Conservation (phyloP, 2,113 vertebrate genomes). For the Desmodus rotundus region DNA sequence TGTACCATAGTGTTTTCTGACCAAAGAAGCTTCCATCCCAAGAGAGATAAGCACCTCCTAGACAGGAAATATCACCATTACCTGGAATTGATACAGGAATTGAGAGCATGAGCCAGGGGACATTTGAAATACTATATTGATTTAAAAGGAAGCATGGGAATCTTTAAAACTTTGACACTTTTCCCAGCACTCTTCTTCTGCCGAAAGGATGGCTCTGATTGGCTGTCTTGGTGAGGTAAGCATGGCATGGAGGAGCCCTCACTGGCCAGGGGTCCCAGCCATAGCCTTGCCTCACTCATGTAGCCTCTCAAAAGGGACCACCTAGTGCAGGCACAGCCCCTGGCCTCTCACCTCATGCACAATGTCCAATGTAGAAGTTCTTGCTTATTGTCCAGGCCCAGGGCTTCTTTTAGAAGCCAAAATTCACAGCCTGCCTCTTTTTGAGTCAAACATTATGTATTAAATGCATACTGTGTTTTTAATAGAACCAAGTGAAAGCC, state of each 20-base stretch:
- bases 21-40: neutral
- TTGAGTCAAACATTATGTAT: neutral
- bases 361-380: neutral
- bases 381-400: neutral
- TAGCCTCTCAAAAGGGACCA: neutral
- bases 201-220: neutral
- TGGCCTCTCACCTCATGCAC: neutral
- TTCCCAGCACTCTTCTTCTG: neutral
- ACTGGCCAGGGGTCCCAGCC: neutral
- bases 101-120: neutral
- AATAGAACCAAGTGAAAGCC: neutral
- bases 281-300: neutral
- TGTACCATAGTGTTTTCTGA: neutral
- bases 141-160: neutral
- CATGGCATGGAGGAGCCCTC: neutral
- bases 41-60: neutral
- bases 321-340: neutral
- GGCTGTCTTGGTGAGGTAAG: neutral
- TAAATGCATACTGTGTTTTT: neutral
- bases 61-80: neutral
- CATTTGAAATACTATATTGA: neutral
- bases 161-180: accelerated
- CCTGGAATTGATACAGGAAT: neutral
- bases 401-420: neutral
- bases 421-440: neutral